Percentiles rank a stretch among this genome's conserved stretches.
Conservation (phyloP, 2,797 vertebrate genomes). For the Cottoperca gobio region DNA sequence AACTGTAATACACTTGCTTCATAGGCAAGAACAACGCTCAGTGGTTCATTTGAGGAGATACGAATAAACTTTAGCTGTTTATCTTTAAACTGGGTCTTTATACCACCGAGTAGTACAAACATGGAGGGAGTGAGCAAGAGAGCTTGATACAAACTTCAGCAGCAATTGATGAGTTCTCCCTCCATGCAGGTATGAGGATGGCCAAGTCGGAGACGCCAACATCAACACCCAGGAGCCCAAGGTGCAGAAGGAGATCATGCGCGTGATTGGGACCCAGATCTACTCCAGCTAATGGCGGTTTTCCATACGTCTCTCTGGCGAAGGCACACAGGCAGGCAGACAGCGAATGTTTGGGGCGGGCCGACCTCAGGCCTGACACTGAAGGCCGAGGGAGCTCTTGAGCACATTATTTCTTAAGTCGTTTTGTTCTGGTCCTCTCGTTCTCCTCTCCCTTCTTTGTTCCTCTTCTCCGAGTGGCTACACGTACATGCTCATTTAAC, state of each 20-base stretch:
- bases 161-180: too few relatives aligned
- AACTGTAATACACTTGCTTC: not conserved
- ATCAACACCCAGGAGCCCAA: conserved; percentile 99
- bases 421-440: conserved; percentile 48
- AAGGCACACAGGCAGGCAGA: conserved; percentile 57
- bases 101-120: not conserved
- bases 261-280: conserved; percentile 99
- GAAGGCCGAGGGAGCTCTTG: conserved; percentile 55
- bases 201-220: conserved; percentile 98
- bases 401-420: conserved; percentile 61
- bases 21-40: conserved; percentile 1
- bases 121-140: not conserved
- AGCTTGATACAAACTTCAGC: not conserved
- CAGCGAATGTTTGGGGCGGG: conserved; percentile 68
- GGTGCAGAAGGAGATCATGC: conserved; percentile 99
- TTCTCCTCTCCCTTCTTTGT: conserved; percentile 32
- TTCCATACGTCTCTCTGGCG: conserved; percentile 43
- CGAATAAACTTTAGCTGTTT: not conserved
- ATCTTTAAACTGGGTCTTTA: not conserved
- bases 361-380: conserved; percentile 55
- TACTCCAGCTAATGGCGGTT: conserved; percentile 93
- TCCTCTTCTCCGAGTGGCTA: conserved; percentile 23
- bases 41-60: not conserved
- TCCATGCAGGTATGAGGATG: conserved; percentile 99
- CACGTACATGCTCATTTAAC: conserved; percentile 33